Evolutionary conservation across 2,113 vertebrate species (phyloP).

Genomic region (Thymallus thymallus): DNA sequence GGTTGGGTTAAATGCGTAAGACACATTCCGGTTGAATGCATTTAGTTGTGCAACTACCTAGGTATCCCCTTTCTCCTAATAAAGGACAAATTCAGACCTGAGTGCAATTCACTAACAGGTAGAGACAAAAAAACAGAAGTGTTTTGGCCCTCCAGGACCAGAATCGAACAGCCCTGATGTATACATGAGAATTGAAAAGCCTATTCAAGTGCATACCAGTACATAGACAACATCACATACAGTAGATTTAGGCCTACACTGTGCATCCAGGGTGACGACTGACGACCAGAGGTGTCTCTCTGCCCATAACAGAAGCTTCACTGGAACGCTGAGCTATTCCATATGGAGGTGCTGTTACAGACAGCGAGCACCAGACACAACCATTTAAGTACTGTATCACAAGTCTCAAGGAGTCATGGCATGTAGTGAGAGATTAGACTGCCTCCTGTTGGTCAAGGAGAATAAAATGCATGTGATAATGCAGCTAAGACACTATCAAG

Average conservation of each 20-base stretch:
- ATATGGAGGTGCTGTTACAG: slow-evolving; percentile 81
- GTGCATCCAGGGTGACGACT: slow-evolving; percentile 25
- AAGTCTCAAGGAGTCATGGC: background rate
- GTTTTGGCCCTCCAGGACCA: no score
- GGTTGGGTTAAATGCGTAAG: no score
- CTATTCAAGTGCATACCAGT: background rate
- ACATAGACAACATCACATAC: background rate
- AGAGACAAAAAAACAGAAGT: no score
- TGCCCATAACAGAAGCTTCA: slow-evolving; percentile 76
- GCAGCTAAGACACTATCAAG: no score
- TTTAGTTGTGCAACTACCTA: no score
- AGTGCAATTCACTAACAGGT: no score
- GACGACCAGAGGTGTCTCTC: slow-evolving; percentile 64
- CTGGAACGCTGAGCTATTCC: slow-evolving; percentile 70
- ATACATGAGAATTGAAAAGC: background rate
- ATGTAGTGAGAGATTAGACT: slow-evolving; percentile 31
- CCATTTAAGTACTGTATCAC: background rate
- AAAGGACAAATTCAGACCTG: no score
- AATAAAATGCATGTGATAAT: background rate
- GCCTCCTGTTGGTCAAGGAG: slow-evolving; percentile 52
- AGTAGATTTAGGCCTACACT: slow-evolving; percentile 19
- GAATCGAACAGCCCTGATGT: slow-evolving; percentile 45
- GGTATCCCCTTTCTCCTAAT: no score
- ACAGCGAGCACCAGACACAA: slow-evolving; percentile 64
- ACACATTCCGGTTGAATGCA: no score